Base-by-base conservation (phyloP, 2,797 vertebrate genomes). In the Pelochelys cantorii region DNA sequence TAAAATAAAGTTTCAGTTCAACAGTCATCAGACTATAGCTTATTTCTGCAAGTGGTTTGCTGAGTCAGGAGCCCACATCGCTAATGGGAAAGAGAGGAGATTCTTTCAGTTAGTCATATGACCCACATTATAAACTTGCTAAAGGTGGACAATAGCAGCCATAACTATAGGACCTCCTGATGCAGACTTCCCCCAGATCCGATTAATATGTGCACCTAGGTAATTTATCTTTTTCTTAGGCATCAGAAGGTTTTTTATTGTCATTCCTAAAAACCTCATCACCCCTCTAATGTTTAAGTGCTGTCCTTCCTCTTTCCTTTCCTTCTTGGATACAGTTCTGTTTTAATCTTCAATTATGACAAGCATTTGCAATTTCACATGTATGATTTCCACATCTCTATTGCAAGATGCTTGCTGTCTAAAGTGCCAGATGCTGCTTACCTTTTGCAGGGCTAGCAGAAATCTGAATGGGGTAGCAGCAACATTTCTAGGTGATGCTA, bases 401-500 rank as follows among this genome's bases (percentile, higher is more conserved):
- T 29, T 29, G n/a, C 59, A 20, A 48, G 31, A 15, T 17, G 7
- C 10, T 31, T 52, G 0, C 0, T 1, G 0, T 18, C 34, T 68
- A 68, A 23, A 37, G 53, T 2, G 31, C 1, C 3, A 71, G 6
- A 0, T 57, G 23, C 31, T 60, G 13, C 8, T 84, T 85, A 59
- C 31, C 5, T 0, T 0, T 0, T 11, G 1, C 1, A 52, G 23
- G 11, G 37, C 3, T 74, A 71, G 10, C 17, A 15, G 2, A 42
- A 75, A 29, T 7, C 12, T 4, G 54, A 20, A 11, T 6, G 10
- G 10, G 57, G 27, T 11, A 1, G 34, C 27, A 83, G 81, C 0
- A 3, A 2, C 11, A 0, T 4, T 15, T 12, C 34, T 48, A 37
- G 23, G 25, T 65, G 29, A 2, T 84, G n/a, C 84, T 48, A 42